Evolutionary conservation across 2,113 vertebrate genomes (phyloP).

Genomic region (Neodontobutis hainanensis): DNA sequence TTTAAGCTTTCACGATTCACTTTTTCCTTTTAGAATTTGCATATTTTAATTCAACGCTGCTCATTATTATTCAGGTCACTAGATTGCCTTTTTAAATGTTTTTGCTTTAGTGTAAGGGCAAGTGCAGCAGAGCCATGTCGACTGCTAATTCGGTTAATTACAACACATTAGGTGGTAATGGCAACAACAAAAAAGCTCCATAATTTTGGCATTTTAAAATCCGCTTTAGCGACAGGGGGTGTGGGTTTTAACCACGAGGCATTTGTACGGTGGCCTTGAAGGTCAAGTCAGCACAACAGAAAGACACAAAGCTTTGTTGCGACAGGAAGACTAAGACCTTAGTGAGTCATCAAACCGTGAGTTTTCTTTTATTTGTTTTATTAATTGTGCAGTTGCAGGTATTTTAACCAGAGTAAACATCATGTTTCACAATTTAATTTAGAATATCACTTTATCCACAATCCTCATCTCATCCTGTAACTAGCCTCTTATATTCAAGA

Average conservation of each 20-base stretch:
- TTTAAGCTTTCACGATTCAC: constrained; percentile 16
- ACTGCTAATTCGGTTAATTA: constrained; percentile 32
- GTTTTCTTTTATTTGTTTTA: no score
- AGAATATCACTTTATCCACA: no score
- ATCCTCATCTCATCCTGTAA: no score
- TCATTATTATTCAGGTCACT: constrained; percentile 27
- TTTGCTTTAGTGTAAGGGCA: constrained; percentile 18
- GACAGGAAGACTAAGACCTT: neutral
- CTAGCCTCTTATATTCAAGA: no score
- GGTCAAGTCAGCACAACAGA: neutral
- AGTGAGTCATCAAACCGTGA: neutral
- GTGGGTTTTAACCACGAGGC: constrained; percentile 2
- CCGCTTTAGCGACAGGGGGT: neutral
- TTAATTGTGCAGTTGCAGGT: no score
- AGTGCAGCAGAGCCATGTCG: constrained; percentile 17
- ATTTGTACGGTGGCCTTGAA: neutral
- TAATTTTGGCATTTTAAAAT: constrained; percentile 18
- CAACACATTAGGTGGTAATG: constrained; percentile 15
- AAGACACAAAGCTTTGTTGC: neutral
- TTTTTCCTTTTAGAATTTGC: constrained; percentile 14
- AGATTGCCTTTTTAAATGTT: constrained; percentile 32
- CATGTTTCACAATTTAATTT: no score
- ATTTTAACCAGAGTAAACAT: no score
- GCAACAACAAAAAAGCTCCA: neutral
- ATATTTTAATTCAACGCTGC: constrained; percentile 12